phyloP scores from a whole-genome alignment of 2,113 vertebrate genomes.

The Ariopsis seemanni region DNA sequence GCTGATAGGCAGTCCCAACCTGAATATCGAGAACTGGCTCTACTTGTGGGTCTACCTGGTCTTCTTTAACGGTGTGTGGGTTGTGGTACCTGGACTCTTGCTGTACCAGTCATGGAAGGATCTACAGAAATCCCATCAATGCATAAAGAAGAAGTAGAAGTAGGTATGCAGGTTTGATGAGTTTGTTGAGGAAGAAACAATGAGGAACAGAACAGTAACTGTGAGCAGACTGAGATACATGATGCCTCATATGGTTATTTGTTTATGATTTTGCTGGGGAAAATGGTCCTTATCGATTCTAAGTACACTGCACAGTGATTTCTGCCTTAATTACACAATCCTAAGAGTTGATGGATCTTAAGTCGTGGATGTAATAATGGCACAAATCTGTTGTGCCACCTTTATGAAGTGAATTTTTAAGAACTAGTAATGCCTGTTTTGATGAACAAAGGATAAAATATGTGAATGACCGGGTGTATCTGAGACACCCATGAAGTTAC shows the following conservation, averaged over 20 bases:
- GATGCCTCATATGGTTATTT: neutral
- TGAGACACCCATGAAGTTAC: neutral
- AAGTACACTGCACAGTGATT: neutral
- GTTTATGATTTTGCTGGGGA: neutral
- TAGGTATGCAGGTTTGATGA: conserved; percentile 48
- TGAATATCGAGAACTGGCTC: conserved; percentile 72
- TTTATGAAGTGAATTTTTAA: neutral
- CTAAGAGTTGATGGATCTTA: neutral
- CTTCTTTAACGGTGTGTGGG: conserved; percentile 76
- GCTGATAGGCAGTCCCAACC: conserved; percentile 72
- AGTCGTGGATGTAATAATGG: neutral
- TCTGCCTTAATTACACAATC: neutral
- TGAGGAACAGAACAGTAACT: neutral
- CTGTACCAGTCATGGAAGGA: conserved; percentile 77
- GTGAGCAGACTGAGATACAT: neutral
- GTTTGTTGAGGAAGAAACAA: conserved; percentile 1
- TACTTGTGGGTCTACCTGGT: conserved; percentile 79
- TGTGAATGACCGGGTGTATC: neutral
- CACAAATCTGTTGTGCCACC: neutral
- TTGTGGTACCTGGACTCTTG: conserved; percentile 72
- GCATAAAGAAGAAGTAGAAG: neutral
- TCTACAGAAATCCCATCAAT: conserved; percentile 63
- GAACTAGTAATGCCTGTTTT: conserved; percentile 1
- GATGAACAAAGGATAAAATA: neutral
- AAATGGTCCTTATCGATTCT: neutral